These are phyloP conservation scores for Nemotelus pantherinus DNA, from an alignment of 2,888 invertebrate genomes.

Conservation along the genomic window DNA sequence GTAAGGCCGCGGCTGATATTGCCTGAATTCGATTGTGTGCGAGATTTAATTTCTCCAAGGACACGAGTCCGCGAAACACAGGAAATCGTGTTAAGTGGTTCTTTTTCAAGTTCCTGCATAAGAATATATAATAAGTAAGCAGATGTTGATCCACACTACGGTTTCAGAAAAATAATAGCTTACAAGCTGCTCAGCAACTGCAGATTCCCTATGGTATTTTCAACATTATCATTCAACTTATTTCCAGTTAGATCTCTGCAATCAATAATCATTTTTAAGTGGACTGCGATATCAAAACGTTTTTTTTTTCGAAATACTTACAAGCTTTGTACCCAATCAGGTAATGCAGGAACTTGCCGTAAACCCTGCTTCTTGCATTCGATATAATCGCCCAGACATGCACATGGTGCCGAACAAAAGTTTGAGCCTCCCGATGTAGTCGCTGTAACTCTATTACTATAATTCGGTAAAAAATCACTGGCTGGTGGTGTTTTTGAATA, in stretches of 20 bases:
- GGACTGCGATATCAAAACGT: not conserved
- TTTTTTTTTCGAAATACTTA: conserved; percentile 65
- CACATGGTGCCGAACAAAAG: conserved; percentile 74
- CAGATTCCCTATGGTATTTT: conserved; percentile 65
- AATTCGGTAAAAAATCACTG: not conserved
- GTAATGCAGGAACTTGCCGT: conserved; percentile 76
- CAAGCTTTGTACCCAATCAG: conserved; percentile 80
- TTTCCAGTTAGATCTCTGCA: conserved; percentile 71
- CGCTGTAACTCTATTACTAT: not conserved
- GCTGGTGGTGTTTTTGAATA: not conserved
- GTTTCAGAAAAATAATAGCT: conserved; percentile 54
- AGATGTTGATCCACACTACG: not conserved
- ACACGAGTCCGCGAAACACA: conserved; percentile 79
- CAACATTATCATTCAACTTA: conserved; percentile 66
- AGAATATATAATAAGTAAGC: not conserved
- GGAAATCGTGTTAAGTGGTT: conserved; percentile 83
- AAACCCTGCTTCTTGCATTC: conserved; percentile 80
- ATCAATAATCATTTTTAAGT: conserved; percentile 50
- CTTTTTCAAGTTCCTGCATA: conserved; percentile 71
- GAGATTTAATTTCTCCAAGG: conserved; percentile 78
- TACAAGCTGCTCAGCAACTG: conserved; percentile 67
- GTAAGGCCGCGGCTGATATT: conserved; percentile 87
- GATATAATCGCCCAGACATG: conserved; percentile 77
- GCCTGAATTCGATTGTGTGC: conserved; percentile 82
- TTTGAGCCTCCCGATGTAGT: not conserved